Percentiles rank a stretch among this genome's conserved stretches.
Conservation (phyloP, 2,797 vertebrate species). For the Sylvilagus floridanus region DNA sequence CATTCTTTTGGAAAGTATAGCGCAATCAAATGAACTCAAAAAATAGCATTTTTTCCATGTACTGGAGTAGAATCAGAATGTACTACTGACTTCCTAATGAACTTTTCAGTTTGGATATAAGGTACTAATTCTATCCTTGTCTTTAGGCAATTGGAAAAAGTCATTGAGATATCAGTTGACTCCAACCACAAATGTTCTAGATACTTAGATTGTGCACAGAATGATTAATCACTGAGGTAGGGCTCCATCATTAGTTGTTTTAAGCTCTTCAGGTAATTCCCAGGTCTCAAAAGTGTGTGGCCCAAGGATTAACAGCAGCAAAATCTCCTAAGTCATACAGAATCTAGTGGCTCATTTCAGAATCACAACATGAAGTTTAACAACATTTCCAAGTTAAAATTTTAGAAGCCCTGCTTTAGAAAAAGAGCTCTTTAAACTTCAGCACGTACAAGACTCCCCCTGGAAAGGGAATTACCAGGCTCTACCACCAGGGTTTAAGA, state of each 20-base stretch:
- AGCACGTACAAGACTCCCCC: neutral
- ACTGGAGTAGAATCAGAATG: neutral
- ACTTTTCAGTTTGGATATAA: neutral
- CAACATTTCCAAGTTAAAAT: neutral
- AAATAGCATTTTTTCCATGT: neutral
- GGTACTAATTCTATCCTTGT: neutral
- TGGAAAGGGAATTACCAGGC: neutral
- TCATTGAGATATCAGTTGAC: neutral
- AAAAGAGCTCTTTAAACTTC: neutral
- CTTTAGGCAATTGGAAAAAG: neutral
- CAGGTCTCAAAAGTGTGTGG: neutral
- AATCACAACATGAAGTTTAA: neutral
- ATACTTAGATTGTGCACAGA: neutral
- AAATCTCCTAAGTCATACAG: neutral
- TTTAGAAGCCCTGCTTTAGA: neutral
- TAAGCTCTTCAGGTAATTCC: neutral
- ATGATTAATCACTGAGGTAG: neutral
- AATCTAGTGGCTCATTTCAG: neutral
- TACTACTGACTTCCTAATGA: neutral
- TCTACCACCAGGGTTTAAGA: neutral
- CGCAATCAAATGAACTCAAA: neutral
- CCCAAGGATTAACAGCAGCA: neutral
- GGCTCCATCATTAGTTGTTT: neutral
- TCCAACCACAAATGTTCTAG: neutral
- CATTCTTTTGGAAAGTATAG: neutral